Evolutionary conservation across 2,113 vertebrate species (phyloP).

Genomic region (Aspidoscelis tigris): DNA sequence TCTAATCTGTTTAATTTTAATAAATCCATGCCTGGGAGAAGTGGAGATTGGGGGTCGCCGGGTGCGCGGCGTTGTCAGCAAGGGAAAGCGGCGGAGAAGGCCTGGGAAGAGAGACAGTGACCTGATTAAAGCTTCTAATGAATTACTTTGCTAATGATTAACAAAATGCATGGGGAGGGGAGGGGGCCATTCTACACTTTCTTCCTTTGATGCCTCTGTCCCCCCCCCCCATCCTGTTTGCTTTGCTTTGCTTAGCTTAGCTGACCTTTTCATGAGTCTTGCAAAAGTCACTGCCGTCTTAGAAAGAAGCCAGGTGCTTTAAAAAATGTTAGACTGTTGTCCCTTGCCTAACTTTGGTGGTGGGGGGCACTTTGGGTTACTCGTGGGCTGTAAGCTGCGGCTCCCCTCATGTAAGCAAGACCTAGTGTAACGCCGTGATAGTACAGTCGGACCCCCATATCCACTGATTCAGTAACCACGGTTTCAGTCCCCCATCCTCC

Average conservation of each 20-base stretch:
- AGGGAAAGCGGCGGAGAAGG: conserved; percentile 44
- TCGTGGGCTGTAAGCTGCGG: too few relatives aligned
- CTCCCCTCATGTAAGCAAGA: too few relatives aligned
- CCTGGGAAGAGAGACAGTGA: conserved; percentile 67
- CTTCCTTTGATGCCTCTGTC: conserved; percentile 51
- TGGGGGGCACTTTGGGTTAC: too few relatives aligned
- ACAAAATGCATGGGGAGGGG: conserved; percentile 49
- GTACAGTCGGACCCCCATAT: too few relatives aligned
- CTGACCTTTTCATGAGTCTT: conserved; percentile 51
- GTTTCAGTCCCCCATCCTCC: too few relatives aligned
- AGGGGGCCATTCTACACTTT: background rate
- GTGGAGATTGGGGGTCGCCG: conserved; percentile 52
- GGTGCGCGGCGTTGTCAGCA: conserved; percentile 28
- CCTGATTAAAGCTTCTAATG: conserved; percentile 76
- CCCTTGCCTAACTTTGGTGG: too few relatives aligned
- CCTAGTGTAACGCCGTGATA: too few relatives aligned
- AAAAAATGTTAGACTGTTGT: too few relatives aligned
- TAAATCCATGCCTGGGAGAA: conserved; percentile 83
- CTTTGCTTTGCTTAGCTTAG: conserved; percentile 26
- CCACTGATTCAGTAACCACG: too few relatives aligned
- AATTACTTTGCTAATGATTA: conserved; percentile 76
- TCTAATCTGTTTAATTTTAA: conserved; percentile 87
- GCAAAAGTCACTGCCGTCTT: too few relatives aligned
- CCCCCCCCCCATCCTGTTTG: background rate
- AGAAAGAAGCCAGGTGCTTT: background rate